Evolutionary conservation across 2,888 invertebrate species (phyloP), one percentile per base, ranked within the genome.

Genomic region (Hydroisotoma schaefferi): DNA sequence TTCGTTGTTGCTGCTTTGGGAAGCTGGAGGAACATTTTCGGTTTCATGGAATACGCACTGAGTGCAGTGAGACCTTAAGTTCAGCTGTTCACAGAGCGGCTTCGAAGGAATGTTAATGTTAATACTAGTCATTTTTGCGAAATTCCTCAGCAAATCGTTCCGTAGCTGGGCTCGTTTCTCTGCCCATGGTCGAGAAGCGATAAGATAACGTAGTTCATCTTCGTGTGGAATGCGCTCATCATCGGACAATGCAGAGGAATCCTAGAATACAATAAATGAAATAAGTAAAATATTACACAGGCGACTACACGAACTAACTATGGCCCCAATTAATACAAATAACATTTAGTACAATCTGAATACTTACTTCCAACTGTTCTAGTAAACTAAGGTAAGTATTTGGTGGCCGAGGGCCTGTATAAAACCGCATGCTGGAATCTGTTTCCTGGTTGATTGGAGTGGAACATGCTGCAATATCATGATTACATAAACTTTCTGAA

Each of bases 301-400:
- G n/a, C n/a, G n/a, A n/a, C n/a, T n/a, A n/a, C n/a, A n/a, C n/a
- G n/a, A n/a, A n/a, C n/a, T n/a, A n/a, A n/a, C n/a, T n/a, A 33
- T 15, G 23, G 15, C 26, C 5, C 6, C 22, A 44, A 22, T 12
- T 26, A 22, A 47, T 23, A 23, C 8, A 18, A n/a, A n/a, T n/a
- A n/a, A n/a, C n/a, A 33, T 33, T 33, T 8, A 33, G 15, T 33
- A 33, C 33, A 33, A 10, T 8, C 33, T 23, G 25, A 43, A 54
- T n/a, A n/a, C 12, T 43, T 55, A 69, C 69, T 52, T 69, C 67
- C 1, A 69, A 55, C 43, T 69, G 69, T 54, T 69, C 69, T 62
- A 65, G 62, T 54, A 69, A 62, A 58, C 69, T 69, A 26, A 63
- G 60, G 51, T 68, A 68, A 48, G 68, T 65, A 5, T 18, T 5